Evolutionary conservation across 2,113 vertebrate species (phyloP), one percentile per base, ranked within the genome.

Genomic region (Hyaena hyaena): DNA sequence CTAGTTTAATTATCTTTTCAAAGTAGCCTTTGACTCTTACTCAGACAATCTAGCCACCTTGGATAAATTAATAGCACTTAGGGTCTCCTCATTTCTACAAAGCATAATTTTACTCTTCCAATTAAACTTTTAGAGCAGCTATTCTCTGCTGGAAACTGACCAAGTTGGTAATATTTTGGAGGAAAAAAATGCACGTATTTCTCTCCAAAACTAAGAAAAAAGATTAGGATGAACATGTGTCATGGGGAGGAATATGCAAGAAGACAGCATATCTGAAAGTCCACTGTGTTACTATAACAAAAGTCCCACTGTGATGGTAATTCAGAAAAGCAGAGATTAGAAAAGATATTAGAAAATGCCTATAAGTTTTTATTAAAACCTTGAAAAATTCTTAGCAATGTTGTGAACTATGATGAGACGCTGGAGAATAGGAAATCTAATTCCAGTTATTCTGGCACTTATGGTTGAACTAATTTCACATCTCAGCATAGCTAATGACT

Each of bases 1-100:
- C 55, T 65, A 31, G 28, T 88, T 95, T 86, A 79, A 89, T 88
- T 89, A 92, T 66, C 23, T 74, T 94, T 96, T 55, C 16, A 74
- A 90, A 88, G 33, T 53, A 48, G 11, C 6, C 39, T 87, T 74
- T 95, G n/a, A 83, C 7, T 68, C 69, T 58, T 69, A 63, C 11
- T 84, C 43, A 86, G 53, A 61, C 12, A 58, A 5, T 11, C 26
- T 71, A 68, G 87, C 45, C 19, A 39, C 28, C 15, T 83, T 53
- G 53, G 45, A 88, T 93, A 86, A 96, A 90, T 96, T 86, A 71
- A 82, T 66, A 90, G 1, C 4, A 35, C 21, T 76, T 93, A 77
- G 2, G 2, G 7, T 76, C 24, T 95, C 71, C 21, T 91, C 45
- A 39, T 88, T 96, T 91, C 81, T 73, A 35, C 1, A 69, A 14